Percentiles rank a stretch among this genome's conserved stretches.
These are phyloP conservation scores for Synergus itoensis DNA, from an alignment of 2,888 invertebrate species.

Conservation along the genomic window DNA sequence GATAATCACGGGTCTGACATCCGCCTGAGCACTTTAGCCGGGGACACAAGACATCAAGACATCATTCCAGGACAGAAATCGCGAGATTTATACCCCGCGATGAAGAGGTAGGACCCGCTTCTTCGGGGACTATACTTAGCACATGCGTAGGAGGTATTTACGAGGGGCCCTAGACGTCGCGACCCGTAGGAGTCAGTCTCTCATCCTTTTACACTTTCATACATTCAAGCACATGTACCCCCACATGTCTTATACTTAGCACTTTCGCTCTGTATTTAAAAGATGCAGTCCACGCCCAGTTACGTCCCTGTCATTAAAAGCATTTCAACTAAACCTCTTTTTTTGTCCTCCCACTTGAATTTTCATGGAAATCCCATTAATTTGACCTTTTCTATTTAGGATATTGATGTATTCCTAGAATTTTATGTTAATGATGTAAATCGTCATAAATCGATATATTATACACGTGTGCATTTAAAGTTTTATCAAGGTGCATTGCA, in stretches of 20 bases:
- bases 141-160: constrained; percentile 68
- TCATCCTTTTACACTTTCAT: constrained; percentile 43
- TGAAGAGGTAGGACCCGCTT: constrained; percentile 59
- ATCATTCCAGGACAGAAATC: constrained; percentile 64
- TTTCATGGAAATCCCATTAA: constrained; percentile 22
- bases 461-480: background rate
- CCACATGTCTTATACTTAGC: constrained; percentile 17
- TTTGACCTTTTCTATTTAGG: background rate
- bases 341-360: constrained; percentile 29
- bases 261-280: constrained; percentile 38
- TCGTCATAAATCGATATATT: background rate
- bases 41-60: constrained; percentile 68
- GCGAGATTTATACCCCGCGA: constrained; percentile 61
- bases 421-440: background rate
- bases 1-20: constrained; percentile 30
- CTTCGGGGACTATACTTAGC: constrained; percentile 53
- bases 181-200: constrained; percentile 63
- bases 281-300: constrained; percentile 25
- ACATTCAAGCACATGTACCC: background rate
- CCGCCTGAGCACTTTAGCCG: background rate
- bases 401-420: constrained; percentile 3
- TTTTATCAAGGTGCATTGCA: background rate
- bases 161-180: constrained; percentile 63
- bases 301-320: constrained; percentile 36
- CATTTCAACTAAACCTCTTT: constrained; percentile 12